Evolutionary conservation across 2,888 invertebrate genomes (phyloP), one percentile per base, ranked within the genome.

Genomic region (Eristalis arbustorum): DNA sequence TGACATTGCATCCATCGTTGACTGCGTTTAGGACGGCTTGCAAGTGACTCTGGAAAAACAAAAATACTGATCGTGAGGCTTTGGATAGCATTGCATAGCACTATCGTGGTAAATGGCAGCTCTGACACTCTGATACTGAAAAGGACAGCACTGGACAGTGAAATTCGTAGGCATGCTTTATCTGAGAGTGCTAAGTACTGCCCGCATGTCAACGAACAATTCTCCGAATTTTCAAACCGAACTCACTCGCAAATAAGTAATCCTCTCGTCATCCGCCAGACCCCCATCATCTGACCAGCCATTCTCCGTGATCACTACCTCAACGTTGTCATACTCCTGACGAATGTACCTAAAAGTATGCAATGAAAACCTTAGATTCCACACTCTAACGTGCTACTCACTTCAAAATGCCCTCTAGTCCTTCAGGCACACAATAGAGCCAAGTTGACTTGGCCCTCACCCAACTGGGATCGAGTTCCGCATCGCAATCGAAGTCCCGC

Each of bases 261-360:
- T 89, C n/a, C 95, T 91, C 1, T 92, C 93, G 6, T 89, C 85
- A 5, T 91, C 89, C 49, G 94, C 92, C n/a, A 93, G 59, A 10
- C 89, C 88, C 3, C 91, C 91, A 8, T 89, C 90, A 28, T 94
- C 94, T 0, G 94, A 93, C 90, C 93, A 95, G 1, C 95, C 95
- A 89, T 95, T 95, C 89, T 95, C 95, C 0, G 94, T 94, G 37
- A 95, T 93, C 88, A 94, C 91, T 8, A 95, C 93, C 64, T 92
- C 92, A 0, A 94, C 93, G 88, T 95, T 93, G 40, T 94, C 93
- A 90, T 94, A 95, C 34, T 92, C 92, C 0, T 93, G 90, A 87
- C 94, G 94, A 22, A 95, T 93, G 94, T 94, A 95, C 37, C 91
- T 91, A 34, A 57, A 34, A 14, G 4, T 40, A 93, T 3, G 22